phyloP scores from a whole-genome alignment of 2,113 vertebrate species.

The Ahaetulla prasina region DNA sequence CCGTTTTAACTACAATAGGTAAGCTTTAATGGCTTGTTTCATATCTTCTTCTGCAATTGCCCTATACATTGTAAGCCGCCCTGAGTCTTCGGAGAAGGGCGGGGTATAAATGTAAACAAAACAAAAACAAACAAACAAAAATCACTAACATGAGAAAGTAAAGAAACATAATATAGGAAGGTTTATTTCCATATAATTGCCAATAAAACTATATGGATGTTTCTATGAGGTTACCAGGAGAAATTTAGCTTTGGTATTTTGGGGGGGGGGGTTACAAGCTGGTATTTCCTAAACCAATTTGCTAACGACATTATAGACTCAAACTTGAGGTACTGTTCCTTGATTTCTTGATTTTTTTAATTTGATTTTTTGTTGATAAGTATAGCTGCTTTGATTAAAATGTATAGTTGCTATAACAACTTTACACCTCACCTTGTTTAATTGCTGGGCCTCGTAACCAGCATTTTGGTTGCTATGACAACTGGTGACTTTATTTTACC shows the following conservation, averaged over 20 bases:
- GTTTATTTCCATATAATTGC: background rate
- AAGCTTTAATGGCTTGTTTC: constrained; percentile 21
- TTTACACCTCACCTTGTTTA: constrained; percentile 50
- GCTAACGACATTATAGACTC: constrained; percentile 22
- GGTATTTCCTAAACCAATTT: background rate
- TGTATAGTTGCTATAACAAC: constrained; percentile 67
- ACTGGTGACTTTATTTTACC: constrained; percentile 59
- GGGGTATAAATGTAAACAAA: too few species aligned
- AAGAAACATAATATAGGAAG: background rate
- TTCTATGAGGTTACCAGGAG: background rate
- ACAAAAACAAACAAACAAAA: too few species aligned
- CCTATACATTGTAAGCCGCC: too few species aligned
- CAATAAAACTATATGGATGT: background rate
- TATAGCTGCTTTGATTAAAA: constrained; percentile 41
- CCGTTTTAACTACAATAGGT: background rate
- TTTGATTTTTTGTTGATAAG: constrained; percentile 1
- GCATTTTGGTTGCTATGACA: constrained; percentile 67
- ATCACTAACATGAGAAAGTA: background rate
- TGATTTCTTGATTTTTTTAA: background rate
- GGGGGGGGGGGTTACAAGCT: too few species aligned
- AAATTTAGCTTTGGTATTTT: too few species aligned
- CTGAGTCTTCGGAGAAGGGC: too few species aligned
- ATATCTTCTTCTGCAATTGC: background rate
- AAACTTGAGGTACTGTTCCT: constrained; percentile 15
- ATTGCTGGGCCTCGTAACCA: constrained; percentile 57